Evolutionary conservation across 2,797 vertebrate species (phyloP), one percentile per base, ranked within the genome.

Genomic region (Lacerta viridis): DNA sequence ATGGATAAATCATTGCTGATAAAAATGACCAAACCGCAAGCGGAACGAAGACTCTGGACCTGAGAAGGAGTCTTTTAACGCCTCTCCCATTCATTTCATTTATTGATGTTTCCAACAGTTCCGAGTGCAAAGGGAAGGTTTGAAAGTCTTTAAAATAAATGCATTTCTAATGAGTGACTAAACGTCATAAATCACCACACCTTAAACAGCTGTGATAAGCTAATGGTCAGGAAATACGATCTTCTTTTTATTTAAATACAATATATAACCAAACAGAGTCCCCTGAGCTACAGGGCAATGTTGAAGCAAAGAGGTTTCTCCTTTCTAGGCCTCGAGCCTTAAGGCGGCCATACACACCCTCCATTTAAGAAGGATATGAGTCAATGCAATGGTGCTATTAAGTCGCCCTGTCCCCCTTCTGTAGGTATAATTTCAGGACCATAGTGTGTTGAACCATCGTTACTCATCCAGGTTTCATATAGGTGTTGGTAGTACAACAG

Each of bases 1-100:
- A 92, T 92, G 88, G 91, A 80, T 90, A 93, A 86, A 83, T 89
- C 55, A 89, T 89, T 46, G 83, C 86, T 85, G 71, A 69, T 91
- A 93, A 88, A 69, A 74, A 90, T 84, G 80, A 91, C 93, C 89
- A 92, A 79, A 72, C 86, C 75, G 36, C 85, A 80, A 13, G 3
- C 41, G 41, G 50, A 41, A 91, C 83, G 81, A 87, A 93, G 55
- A 91, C 71, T 84, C 80, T 71, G 91, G 87, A 86, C 79, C 55
- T 25, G 88, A 91, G 84, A 80, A 90, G 50, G 0, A 0, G 87
- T 75, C 23, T 7, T 43, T 88, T 85, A 84, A 59, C 79, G 10
- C 64, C 91, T 91, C 92, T 91, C 41, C 20, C 85, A 29, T 91
- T 94, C 7, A 7, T 33, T 33, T 33, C 0, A 25, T 69, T 1